Evolutionary conservation across 2,797 vertebrate genomes (phyloP).

Genomic region (Danio jaintianensis): DNA sequence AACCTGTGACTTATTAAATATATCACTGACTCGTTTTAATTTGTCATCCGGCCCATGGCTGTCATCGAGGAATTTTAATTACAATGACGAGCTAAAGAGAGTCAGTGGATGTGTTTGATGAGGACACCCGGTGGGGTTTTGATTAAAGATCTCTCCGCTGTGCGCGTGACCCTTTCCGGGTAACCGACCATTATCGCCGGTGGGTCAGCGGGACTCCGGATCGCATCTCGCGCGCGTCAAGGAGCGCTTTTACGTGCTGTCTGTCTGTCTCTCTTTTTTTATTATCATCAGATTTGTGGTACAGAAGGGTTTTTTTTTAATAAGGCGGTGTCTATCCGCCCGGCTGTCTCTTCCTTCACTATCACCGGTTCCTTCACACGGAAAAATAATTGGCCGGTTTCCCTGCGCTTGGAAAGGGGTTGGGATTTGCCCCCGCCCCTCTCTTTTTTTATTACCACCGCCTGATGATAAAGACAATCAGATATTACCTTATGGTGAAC

Average conservation of each 20-base stretch:
- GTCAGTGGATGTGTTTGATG: slow-evolving; percentile 33
- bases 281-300: slow-evolving; percentile 21
- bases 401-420: slow-evolving; percentile 59
- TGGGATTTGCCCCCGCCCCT: slow-evolving; percentile 62
- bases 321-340: slow-evolving; percentile 73
- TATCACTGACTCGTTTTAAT: slow-evolving; percentile 13
- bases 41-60: slow-evolving; percentile 9
- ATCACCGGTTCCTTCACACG: slow-evolving; percentile 77
- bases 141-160: slow-evolving; percentile 32
- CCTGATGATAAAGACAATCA: slow-evolving; percentile 55
- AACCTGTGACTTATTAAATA: not conserved
- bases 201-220: not conserved
- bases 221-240: not conserved
- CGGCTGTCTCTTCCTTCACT: slow-evolving; percentile 76
- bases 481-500: slow-evolving; percentile 56
- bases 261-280: not conserved
- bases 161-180: slow-evolving; percentile 32
- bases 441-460: slow-evolving; percentile 59
- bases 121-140: slow-evolving; percentile 47
- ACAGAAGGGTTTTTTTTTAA: slow-evolving; percentile 76
- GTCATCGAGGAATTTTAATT: slow-evolving; percentile 42
- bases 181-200: slow-evolving; percentile 44
- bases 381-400: slow-evolving; percentile 80
- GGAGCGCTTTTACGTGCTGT: not conserved
- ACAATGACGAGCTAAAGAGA: slow-evolving; percentile 36